phyloP scores from a whole-genome alignment of 2,888 invertebrate species.

The Actias luna region DNA sequence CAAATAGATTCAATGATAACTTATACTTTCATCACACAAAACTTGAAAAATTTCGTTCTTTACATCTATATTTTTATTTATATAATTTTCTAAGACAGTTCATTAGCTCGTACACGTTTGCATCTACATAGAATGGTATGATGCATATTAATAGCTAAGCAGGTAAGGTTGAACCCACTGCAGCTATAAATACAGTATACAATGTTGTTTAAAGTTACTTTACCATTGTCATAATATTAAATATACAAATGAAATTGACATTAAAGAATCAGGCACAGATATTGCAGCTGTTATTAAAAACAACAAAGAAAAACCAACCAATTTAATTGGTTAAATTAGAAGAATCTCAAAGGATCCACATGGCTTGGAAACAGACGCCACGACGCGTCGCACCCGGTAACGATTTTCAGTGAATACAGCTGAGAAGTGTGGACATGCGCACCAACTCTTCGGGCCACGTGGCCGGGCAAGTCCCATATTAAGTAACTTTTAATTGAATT shows the following conservation, averaged over 20 bases:
- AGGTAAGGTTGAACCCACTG: too few species aligned
- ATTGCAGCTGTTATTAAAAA: not conserved
- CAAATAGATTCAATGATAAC: too few species aligned
- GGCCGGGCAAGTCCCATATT: constrained; percentile 25
- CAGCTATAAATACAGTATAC: not conserved
- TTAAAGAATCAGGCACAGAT: not conserved
- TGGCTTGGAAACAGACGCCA: constrained; percentile 51
- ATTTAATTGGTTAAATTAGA: too few species aligned
- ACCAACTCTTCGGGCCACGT: constrained; percentile 57
- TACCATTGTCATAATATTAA: not conserved
- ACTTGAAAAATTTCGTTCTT: too few species aligned
- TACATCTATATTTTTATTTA: too few species aligned
- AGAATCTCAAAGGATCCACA: constrained; percentile 40
- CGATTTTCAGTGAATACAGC: constrained; percentile 77
- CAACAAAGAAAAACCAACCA: not conserved
- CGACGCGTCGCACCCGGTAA: constrained; percentile 59
- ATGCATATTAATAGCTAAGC: not conserved
- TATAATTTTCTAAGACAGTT: not conserved
- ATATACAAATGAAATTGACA: not conserved
- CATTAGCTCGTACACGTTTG: not conserved
- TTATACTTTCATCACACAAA: too few species aligned
- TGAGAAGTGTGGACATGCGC: constrained; percentile 72
- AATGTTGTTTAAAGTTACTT: not conserved
- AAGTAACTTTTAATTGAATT: constrained; percentile 42
- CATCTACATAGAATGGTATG: not conserved